Evolutionary conservation across 2,888 invertebrate species (phyloP).

Genomic region (Octodonta nipae): DNA sequence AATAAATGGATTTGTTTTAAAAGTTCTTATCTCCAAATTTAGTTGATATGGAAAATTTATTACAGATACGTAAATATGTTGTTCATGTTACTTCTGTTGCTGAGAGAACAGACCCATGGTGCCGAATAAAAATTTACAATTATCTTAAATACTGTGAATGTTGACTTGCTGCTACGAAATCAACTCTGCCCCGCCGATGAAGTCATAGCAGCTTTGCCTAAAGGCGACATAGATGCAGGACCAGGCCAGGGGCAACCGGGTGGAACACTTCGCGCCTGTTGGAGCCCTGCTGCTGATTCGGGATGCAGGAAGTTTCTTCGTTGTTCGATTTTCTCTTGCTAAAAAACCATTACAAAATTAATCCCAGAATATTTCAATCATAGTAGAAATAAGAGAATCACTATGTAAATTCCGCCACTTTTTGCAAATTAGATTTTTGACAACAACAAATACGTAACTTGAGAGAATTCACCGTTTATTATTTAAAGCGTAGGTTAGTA

Average conservation of each 20-base stretch:
- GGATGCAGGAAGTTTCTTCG: conserved; percentile 76
- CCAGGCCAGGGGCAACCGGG: conserved; percentile 68
- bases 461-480: no score
- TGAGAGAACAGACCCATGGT: conserved; percentile 21
- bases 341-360: conserved; percentile 21
- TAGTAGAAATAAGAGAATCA: no score
- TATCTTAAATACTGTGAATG: conserved; percentile 19
- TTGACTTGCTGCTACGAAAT: conserved; percentile 10
- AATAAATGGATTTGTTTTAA: no score
- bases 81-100: no score
- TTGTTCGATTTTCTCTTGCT: conserved; percentile 72
- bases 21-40: no score
- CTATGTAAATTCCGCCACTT: no score
- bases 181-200: conserved; percentile 29
- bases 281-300: conserved; percentile 59
- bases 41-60: no score
- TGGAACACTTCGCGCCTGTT: conserved; percentile 37
- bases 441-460: no score
- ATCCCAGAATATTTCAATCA: no score
- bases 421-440: no score
- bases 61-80: no score
- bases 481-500: no score
- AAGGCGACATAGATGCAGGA: conserved; percentile 57
- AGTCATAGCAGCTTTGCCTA: conserved; percentile 17
- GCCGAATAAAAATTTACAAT: conserved; percentile 19